These are phyloP conservation scores for Spodoptera litura DNA, from an alignment of 1,140 invertebrate species.

Conservation along the genomic window DNA sequence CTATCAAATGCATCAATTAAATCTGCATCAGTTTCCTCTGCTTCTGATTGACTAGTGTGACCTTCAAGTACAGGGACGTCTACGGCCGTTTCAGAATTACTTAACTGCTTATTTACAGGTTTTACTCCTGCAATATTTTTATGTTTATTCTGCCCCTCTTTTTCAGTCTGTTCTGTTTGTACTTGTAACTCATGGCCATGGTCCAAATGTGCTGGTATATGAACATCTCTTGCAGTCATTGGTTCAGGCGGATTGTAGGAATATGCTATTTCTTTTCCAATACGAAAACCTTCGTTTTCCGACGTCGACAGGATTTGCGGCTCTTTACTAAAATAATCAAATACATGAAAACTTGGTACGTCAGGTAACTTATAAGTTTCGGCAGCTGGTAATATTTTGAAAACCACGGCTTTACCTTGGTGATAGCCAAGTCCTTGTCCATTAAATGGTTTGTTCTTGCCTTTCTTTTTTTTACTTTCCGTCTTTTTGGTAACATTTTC, in stretches of 20 bases:
- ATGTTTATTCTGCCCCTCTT: neutral
- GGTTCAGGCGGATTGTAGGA: constrained; percentile 39
- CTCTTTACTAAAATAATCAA: constrained; percentile 83
- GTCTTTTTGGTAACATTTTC: constrained; percentile 58
- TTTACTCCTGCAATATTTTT: neutral
- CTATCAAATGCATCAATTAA: constrained; percentile 58
- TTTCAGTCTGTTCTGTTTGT: neutral
- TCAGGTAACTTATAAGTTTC: constrained; percentile 68
- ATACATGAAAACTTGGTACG: constrained; percentile 68
- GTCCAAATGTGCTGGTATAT: neutral
- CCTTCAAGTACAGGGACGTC: constrained; percentile 6
- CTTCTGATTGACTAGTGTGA: neutral
- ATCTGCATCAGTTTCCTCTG: constrained; percentile 48
- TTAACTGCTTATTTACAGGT: neutral
- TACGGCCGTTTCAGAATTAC: neutral
- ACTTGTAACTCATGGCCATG: neutral
- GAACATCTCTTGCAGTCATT: constrained; percentile 38
- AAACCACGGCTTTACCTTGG: constrained; percentile 81
- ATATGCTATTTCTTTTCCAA: constrained; percentile 63
- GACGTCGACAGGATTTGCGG: constrained; percentile 67
- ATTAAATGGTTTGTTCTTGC: constrained; percentile 77
- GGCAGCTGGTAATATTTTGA: constrained; percentile 71
- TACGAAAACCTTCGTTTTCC: constrained; percentile 63
- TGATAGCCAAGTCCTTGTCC: constrained; percentile 82
- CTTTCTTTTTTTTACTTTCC: constrained; percentile 62